phyloP scores from a whole-genome alignment of 2,797 vertebrate species.

The Perodicticus potto region DNA sequence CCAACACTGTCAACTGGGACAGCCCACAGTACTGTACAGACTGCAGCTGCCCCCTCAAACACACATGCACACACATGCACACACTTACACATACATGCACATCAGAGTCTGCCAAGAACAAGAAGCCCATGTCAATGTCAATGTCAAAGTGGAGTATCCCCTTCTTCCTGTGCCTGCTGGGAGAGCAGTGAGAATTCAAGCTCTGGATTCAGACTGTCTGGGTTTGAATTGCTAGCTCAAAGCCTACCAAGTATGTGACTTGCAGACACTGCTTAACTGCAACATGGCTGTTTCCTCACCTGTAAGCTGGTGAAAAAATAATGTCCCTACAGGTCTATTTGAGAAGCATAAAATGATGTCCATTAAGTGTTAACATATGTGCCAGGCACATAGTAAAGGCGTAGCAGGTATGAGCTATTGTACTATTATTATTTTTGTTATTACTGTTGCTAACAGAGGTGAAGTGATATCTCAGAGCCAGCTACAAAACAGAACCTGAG shows the following conservation, averaged over 20 bases:
- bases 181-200: neutral
- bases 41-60: neutral
- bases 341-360: conserved; percentile 10
- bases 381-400: neutral
- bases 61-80: rapidly evolving
- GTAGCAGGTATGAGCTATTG: neutral
- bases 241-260: neutral
- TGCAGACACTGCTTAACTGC: neutral
- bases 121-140: neutral
- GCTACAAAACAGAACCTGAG: conserved; percentile 39
- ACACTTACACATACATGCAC: neutral
- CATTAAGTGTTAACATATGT: neutral
- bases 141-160: neutral
- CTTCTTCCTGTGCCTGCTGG: neutral
- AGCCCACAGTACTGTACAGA: rapidly evolving
- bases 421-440: neutral
- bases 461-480: conserved; percentile 33
- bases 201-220: neutral
- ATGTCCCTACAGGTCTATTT: neutral
- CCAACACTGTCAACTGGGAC: neutral
- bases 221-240: conserved; percentile 35
- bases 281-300: neutral
- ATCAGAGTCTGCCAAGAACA: neutral
- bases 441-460: neutral
- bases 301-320: neutral